Evolutionary conservation across 2,888 invertebrate genomes (phyloP), one percentile per base, ranked within the genome.

Genomic region (Fragum fragum): DNA sequence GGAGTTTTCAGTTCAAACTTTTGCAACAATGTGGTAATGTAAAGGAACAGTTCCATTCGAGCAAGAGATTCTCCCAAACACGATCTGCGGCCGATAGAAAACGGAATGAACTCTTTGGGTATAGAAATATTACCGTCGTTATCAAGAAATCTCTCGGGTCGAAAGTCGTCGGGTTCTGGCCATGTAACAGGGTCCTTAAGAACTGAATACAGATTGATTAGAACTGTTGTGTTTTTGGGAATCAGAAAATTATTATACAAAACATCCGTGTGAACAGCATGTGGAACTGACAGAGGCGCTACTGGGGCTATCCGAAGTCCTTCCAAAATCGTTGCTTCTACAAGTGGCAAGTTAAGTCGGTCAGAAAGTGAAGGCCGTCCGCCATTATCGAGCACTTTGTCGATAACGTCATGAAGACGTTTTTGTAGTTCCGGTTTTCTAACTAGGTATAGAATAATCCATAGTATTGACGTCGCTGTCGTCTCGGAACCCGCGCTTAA

Each of bases 401-500:
- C 80, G 29, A 88, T 81, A 7, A 83, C 79, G 18, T 53, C 55
- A 14, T 81, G 86, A 11, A 83, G 77, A 57, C 69, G 52, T 52
- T 69, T 39, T 47, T 87, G 87, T 55, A 87, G 52, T n/a, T 86
- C 84, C 16, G 81, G 77, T 23, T 84, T 63, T 26, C 63, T 39
- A n/a, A 86, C 68, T 16, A 87, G 74, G 61, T 84, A 83, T 1
- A 87, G 47, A 26, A 84, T 72, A 26, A 82, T 74, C 87, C 87
- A 87, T 11, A 77, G 57, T 6, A 87, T 73, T 29, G 68, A 76
- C 5, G 79, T 83, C 2, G 85, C 85, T 0, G 86, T 86, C 2
- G 87, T 86, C 66, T 87, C 87, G 0, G 85, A 79, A 0, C 87
- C 87, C 2, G 86, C 87, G 18, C 77, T 76, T 18, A 87, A 72